Conservation (phyloP, 2,888 invertebrate species). For the Digitonthophagus gazella region DNA sequence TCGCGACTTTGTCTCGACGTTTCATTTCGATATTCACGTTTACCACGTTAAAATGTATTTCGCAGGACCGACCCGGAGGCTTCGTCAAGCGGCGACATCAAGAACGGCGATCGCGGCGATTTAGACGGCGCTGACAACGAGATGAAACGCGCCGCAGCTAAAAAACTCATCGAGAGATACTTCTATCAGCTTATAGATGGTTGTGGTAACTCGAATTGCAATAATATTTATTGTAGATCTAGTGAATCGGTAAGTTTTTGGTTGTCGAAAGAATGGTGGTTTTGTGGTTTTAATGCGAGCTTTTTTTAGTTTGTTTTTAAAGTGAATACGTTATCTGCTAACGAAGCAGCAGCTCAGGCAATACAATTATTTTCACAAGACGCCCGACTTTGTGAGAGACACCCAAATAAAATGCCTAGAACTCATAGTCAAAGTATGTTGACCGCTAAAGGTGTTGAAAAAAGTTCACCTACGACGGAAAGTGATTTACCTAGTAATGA, state of each 20-base stretch:
- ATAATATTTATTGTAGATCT: constrained; percentile 86
- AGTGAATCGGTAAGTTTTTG: constrained; percentile 70
- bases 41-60: constrained; percentile 23
- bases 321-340: constrained; percentile 73
- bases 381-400: constrained; percentile 77
- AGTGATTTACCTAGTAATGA: constrained; percentile 40
- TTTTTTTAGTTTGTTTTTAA: constrained; percentile 41
- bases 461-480: constrained; percentile 21
- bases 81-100: constrained; percentile 45
- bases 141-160: constrained; percentile 76
- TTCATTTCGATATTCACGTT: constrained; percentile 9
- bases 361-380: constrained; percentile 83
- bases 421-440: constrained; percentile 49
- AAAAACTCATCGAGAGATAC: constrained; percentile 85
- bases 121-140: constrained; percentile 56
- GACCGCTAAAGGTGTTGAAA: constrained; percentile 11
- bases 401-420: constrained; percentile 69
- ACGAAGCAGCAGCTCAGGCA: constrained; percentile 89
- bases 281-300: not conserved
- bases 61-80: constrained; percentile 49
- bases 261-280: too few species aligned
- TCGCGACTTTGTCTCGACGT: not conserved
- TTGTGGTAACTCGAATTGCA: constrained; percentile 85
- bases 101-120: constrained; percentile 36
- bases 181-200: constrained; percentile 91